A percentile compares a stretch with the other conserved stretches of the same genome.
These are phyloP conservation scores for Pammene aurita DNA, from an alignment of 2,888 invertebrate genomes.

Conservation along the genomic window DNA sequence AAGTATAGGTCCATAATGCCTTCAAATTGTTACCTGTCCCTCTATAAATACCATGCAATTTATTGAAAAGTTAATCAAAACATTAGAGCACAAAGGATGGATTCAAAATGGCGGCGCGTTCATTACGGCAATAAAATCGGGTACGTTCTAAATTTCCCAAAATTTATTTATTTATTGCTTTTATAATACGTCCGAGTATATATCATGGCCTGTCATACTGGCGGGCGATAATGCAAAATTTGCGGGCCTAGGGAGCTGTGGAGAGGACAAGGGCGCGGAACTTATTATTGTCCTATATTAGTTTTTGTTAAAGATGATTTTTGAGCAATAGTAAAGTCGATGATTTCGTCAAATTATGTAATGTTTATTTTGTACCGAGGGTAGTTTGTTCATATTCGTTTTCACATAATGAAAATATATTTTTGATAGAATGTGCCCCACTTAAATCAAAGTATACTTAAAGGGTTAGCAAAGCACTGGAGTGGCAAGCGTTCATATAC, in stretches of 20 bases:
- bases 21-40: background rate
- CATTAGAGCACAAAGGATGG: slow-evolving; percentile 50
- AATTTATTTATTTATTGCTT: slow-evolving; percentile 83
- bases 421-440: no score
- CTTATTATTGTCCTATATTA: background rate
- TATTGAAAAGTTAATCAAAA: slow-evolving; percentile 38
- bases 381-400: no score
- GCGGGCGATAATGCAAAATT: slow-evolving; percentile 82
- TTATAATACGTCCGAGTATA: slow-evolving; percentile 82
- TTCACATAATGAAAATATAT: no score
- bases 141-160: slow-evolving; percentile 77
- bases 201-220: slow-evolving; percentile 80
- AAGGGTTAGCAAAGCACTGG: no score
- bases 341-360: no score
- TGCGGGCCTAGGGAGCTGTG: slow-evolving; percentile 56
- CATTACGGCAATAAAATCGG: slow-evolving; percentile 74
- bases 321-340: no score
- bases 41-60: background rate
- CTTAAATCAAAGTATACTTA: no score
- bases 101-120: slow-evolving; percentile 60
- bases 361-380: no score
- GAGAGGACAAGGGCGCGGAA: slow-evolving; percentile 50
- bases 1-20: no score
- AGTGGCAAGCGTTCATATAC: no score
- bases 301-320: no score